Evolutionary conservation across 2,888 invertebrate genomes (phyloP).

Genomic region (Desoria tigrina): DNA sequence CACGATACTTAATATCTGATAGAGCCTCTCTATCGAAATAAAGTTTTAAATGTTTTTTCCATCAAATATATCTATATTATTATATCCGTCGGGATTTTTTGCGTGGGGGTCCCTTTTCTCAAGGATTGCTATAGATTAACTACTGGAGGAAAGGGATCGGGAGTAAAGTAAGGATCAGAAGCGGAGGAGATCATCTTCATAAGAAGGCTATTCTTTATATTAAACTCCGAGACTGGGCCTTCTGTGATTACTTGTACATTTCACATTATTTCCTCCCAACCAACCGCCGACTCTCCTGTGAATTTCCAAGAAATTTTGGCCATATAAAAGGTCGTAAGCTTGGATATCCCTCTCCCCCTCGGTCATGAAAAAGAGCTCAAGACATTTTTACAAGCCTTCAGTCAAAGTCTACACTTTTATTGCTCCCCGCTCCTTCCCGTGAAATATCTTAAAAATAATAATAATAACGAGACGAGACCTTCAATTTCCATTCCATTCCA

Average conservation of each 20-base stretch:
- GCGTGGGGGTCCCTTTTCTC: constrained; percentile 49
- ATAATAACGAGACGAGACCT: constrained; percentile 42
- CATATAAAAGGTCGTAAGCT: constrained; percentile 51
- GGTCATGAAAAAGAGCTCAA: constrained; percentile 49
- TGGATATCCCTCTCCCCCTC: constrained; percentile 36
- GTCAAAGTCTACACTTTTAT: constrained; percentile 54
- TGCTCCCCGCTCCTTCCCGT: constrained; percentile 51
- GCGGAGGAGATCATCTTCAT: constrained; percentile 15
- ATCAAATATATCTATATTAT: neutral
- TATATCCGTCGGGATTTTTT: constrained; percentile 32
- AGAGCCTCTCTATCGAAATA: constrained; percentile 8
- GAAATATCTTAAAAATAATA: constrained; percentile 50
- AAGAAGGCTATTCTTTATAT: constrained; percentile 15
- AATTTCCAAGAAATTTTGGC: constrained; percentile 54
- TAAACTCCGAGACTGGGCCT: constrained; percentile 20
- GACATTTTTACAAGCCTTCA: constrained; percentile 54
- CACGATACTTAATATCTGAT: neutral
- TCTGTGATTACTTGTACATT: constrained; percentile 26
- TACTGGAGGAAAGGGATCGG: no score
- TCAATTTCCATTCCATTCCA: constrained; percentile 12
- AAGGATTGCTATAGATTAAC: constrained; percentile 23
- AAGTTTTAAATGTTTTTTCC: constrained; percentile 21
- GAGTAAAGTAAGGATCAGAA: neutral
- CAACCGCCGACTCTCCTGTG: constrained; percentile 53
- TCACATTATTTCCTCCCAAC: constrained; percentile 33